A percentile compares a stretch with the other conserved stretches of the same genome.
Evolutionary conservation across 2,888 invertebrate species (phyloP).

Genomic region (Noctua fimbriata): DNA sequence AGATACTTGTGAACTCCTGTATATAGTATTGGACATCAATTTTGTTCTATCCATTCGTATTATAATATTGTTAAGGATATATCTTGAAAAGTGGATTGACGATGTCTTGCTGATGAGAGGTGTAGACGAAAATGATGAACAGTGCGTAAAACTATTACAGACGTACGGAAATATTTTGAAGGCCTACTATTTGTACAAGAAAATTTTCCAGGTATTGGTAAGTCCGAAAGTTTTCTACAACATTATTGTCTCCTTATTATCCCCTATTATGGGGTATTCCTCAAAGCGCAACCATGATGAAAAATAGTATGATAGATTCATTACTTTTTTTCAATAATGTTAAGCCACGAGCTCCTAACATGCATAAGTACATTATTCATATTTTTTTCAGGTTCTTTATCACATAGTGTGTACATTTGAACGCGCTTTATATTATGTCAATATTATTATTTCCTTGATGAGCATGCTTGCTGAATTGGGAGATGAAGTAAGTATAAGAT

Average conservation of each 20-base stretch:
- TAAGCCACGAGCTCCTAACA: not conserved
- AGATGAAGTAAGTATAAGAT: no score
- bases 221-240: not conserved
- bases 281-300: no score
- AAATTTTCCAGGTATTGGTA: conserved; percentile 18
- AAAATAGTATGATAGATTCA: no score
- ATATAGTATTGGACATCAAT: conserved; percentile 9
- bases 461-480: no score
- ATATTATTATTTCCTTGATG: no score
- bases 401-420: no score
- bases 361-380: not conserved
- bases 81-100: conserved; percentile 24
- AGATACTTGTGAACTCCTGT: not conserved
- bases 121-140: not conserved
- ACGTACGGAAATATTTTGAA: conserved; percentile 29
- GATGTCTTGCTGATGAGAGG: not conserved
- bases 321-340: no score
- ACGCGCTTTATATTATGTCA: no score
- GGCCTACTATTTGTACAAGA: conserved; percentile 21
- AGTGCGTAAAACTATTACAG: not conserved
- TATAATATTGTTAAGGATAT: conserved; percentile 22
- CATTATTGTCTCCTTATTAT: no score
- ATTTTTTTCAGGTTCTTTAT: no score
- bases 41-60: conserved; percentile 7
- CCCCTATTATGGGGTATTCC: no score